Base-by-base conservation (phyloP, 2,888 invertebrate genomes). In the Cepaea hortensis region DNA sequence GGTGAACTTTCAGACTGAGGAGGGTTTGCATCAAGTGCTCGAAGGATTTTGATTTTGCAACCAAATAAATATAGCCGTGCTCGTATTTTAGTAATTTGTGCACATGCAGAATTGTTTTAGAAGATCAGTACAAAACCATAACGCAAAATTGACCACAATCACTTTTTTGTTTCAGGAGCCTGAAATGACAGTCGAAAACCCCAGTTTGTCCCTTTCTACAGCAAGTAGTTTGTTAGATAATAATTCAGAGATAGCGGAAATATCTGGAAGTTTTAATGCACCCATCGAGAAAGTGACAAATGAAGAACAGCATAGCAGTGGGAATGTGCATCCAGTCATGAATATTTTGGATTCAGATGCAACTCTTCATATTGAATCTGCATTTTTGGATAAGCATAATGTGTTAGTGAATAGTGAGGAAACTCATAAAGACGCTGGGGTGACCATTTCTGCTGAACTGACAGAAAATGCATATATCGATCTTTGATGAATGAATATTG, bases 401-500 rank as follows among this genome's bases (percentile, higher is more conserved):
- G 79, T 77, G 23, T 75, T 48, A 3, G n/a, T 61, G n/a, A n/a
- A 77, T 9, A 76, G n/a, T 61, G 23, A 79, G 61, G 35, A 79
- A n/a, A 11, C 13, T 62, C 35, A 23, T 3, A 62, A 18, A 62
- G 62, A 79, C 3, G 62, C 46, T 15, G 35, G 62, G 48, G 46
- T 73, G 73, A 46, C n/a, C 6, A 55, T 55, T 6, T 77, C 55
- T 61, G 23, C 23, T 77, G 11, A 77, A 3, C 18, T 3, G 11
- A 13, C 61, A 79, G 23, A 61, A 11, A 35, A 46, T 35, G 35
- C 35, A 62, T 35, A 35, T 62, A 15, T 35, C 35, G 46, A 46
- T 35, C 62, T 62, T 62, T 79, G 79, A 79, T 35, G 79, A 79
- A 13, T 73, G 48, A 15, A 73, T 48, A 23, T n/a, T 77, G 11